Conservation (phyloP, 1,140 invertebrate species). For the Propsilocerus akamusi region DNA sequence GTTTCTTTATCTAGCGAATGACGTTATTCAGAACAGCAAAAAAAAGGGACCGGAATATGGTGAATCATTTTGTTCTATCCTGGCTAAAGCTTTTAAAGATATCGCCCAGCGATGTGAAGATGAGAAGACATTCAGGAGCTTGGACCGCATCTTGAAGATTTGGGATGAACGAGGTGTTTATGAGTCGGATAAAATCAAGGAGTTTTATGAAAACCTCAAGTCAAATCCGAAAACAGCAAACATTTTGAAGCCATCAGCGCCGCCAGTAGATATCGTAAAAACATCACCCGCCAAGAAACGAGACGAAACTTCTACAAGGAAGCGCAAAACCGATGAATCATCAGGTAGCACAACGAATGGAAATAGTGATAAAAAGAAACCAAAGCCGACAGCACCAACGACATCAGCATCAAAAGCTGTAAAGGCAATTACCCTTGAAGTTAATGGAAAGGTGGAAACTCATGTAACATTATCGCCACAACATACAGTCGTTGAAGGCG, state of each 20-base stretch:
- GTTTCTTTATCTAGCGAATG: conserved; percentile 95
- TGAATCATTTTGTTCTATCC: conserved; percentile 57
- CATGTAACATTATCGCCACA: conserved; percentile 56
- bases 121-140: conserved; percentile 54
- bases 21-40: conserved; percentile 96
- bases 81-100: conserved; percentile 64
- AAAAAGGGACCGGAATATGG: conserved; percentile 95
- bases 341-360: conserved; percentile 22
- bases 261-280: neutral
- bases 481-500: conserved; percentile 41
- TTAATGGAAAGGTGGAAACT: conserved; percentile 50
- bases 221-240: neutral
- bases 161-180: conserved; percentile 89
- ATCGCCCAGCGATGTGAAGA: conserved; percentile 48
- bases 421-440: conserved; percentile 25
- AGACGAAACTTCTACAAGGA: conserved; percentile 25
- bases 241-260: no score
- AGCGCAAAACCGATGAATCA: conserved; percentile 16
- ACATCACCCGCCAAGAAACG: conserved; percentile 6
- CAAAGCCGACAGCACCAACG: conserved; percentile 12
- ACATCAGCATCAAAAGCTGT: neutral
- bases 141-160: conserved; percentile 68
- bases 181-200: conserved; percentile 51
- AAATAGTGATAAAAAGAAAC: conserved; percentile 8
- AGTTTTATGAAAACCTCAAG: conserved; percentile 26